Percentiles rank a stretch among this genome's conserved stretches.
Conservation (phyloP, 2,113 vertebrate species). For the Psettodes erumei region DNA sequence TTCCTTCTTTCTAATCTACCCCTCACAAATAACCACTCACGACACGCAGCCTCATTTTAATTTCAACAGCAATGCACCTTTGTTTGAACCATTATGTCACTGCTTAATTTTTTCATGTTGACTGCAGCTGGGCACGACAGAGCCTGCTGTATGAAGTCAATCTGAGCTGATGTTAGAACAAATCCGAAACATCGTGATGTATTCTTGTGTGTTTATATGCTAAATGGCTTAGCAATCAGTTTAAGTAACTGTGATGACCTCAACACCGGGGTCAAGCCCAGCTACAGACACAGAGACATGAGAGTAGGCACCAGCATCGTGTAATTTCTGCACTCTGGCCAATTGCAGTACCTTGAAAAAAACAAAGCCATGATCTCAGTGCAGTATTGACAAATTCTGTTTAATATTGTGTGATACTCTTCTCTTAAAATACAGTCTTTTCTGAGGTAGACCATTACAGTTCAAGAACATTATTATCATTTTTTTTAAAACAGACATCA, state of each 20-base stretch:
- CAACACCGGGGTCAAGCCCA: constrained; percentile 48
- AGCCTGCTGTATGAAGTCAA: constrained; percentile 6
- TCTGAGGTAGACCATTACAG: constrained; percentile 99
- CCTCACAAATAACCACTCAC: not conserved
- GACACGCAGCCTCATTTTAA: not conserved
- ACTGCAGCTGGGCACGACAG: constrained; percentile 4
- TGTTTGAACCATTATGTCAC: not conserved
- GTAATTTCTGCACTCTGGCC: constrained; percentile 40
- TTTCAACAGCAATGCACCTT: not conserved
- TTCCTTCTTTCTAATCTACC: not conserved
- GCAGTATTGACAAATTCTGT: constrained; percentile 88
- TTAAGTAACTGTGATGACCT: constrained; percentile 53
- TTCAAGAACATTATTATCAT: constrained; percentile 89
- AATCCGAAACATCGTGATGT: constrained; percentile 38
- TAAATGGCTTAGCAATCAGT: constrained; percentile 59
- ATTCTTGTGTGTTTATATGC: constrained; percentile 32
- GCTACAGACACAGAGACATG: constrained; percentile 22
- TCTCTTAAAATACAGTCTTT: constrained; percentile 99
- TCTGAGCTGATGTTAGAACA: not conserved
- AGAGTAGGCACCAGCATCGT: constrained; percentile 34
- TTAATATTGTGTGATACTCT: constrained; percentile 98
- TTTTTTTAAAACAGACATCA: constrained; percentile 88
- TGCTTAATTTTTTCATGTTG: not conserved
- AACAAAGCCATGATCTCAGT: constrained; percentile 33
- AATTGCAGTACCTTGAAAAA: constrained; percentile 14